Conservation (phyloP, 2,113 vertebrate genomes). For the Ardeotis arabs region DNA sequence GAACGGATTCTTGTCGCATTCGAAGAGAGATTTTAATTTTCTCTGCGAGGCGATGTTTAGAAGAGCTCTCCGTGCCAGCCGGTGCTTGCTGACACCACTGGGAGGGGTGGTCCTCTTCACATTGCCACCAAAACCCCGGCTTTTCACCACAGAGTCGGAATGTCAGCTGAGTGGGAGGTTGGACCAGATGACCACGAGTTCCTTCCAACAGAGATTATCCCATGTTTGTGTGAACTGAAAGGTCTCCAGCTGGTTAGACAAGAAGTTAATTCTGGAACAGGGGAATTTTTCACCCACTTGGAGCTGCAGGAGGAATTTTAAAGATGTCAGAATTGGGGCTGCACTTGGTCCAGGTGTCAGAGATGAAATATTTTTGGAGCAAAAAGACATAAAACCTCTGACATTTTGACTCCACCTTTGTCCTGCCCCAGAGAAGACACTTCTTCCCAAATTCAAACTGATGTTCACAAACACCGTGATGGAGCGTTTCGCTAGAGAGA, state of each 20-base stretch:
- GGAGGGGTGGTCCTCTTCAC: not conserved
- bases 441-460: not conserved
- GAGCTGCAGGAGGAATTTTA: not conserved
- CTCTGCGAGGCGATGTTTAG: not conserved
- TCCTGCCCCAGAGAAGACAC: not conserved
- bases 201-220: not conserved
- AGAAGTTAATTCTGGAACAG: not conserved
- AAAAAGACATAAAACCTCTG: not conserved
- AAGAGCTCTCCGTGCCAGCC: not conserved
- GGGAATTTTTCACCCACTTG: not conserved
- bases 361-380: not conserved
- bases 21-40: not conserved
- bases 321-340: not conserved
- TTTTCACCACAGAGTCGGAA: not conserved
- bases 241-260: not conserved
- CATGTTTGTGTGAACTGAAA: not conserved
- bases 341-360: fast-evolving
- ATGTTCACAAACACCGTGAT: not conserved
- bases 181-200: not conserved
- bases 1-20: not conserved
- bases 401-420: not conserved
- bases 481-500: not conserved
- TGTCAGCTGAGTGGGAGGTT: not conserved
- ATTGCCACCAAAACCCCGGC: fast-evolving
- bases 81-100: not conserved